Conservation (phyloP, 2,113 vertebrate species). For the Athene cunicularia region DNA sequence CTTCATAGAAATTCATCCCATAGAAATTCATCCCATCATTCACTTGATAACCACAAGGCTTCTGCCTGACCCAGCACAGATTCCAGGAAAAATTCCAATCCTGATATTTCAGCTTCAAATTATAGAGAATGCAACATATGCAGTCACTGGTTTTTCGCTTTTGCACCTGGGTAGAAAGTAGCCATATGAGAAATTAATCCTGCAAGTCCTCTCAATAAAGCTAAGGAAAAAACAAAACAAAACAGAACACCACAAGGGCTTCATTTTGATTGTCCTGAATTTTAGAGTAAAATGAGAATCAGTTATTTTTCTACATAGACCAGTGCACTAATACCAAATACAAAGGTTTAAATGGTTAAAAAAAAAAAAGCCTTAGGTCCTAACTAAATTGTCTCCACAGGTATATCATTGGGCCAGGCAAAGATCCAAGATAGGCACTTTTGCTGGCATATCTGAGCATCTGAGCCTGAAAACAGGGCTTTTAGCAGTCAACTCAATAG, state of each 20-base stretch:
- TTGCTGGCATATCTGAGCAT: not conserved
- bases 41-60: not conserved
- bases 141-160: not conserved
- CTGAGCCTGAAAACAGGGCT: not conserved
- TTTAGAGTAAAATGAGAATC: not conserved
- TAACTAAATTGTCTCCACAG: not conserved
- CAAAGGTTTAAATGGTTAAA: not conserved
- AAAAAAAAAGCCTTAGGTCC: not conserved
- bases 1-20: not conserved
- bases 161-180: not conserved
- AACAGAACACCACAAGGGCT: not conserved
- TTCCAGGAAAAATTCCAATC: not conserved
- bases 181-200: not conserved
- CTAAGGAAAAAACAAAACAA: not conserved
- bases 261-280: not conserved
- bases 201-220: not conserved
- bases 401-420: not conserved
- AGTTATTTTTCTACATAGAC: not conserved
- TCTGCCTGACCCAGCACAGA: not conserved
- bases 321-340: not conserved
- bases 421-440: not conserved
- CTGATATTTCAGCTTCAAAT: not conserved
- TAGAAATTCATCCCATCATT: not conserved
- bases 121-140: not conserved
- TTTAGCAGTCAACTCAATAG: not conserved